Evolutionary conservation across 2,113 vertebrate species (phyloP).

Genomic region (Malurus alboscapulatus): DNA sequence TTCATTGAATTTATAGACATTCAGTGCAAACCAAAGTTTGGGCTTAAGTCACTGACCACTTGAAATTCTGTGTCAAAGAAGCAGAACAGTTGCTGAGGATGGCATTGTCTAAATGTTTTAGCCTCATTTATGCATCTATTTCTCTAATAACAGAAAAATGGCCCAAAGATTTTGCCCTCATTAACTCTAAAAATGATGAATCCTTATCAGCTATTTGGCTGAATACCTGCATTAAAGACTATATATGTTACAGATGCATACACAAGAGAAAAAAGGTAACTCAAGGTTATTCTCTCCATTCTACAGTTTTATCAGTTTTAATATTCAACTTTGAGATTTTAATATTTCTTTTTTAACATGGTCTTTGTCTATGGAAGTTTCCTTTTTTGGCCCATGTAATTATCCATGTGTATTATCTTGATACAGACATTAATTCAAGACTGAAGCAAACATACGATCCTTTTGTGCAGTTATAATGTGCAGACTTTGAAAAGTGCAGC

Average conservation of each 20-base stretch:
- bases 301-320: neutral
- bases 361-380: neutral
- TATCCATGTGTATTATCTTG: neutral
- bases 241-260: neutral
- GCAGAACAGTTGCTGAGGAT: neutral
- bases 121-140: neutral
- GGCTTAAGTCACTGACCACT: neutral
- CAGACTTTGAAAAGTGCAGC: neutral
- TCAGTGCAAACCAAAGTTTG: neutral
- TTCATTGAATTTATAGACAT: neutral
- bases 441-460: neutral
- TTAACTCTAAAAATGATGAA: neutral
- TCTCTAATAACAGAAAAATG: neutral
- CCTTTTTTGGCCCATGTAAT: neutral
- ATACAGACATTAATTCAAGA: neutral
- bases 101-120: neutral
- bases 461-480: neutral
- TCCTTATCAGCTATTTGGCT: neutral
- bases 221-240: neutral
- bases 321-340: neutral
- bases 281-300: neutral
- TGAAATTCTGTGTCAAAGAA: neutral
- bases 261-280: neutral
- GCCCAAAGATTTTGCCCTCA: neutral
- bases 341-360: neutral